phyloP scores from a whole-genome alignment of 2,113 vertebrate genomes.

The Heterotis niloticus region DNA sequence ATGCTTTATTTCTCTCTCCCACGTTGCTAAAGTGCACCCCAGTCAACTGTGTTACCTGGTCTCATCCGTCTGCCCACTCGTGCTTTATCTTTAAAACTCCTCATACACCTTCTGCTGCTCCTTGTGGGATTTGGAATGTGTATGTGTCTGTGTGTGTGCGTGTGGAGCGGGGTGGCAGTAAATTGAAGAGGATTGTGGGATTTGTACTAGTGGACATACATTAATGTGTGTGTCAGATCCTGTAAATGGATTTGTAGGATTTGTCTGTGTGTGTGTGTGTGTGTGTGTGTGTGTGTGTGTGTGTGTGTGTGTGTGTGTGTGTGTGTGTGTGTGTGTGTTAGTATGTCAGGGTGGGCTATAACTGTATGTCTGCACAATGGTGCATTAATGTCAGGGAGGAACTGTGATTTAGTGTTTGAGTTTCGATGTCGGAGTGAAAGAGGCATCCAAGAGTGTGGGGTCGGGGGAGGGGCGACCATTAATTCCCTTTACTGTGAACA shows the following conservation, averaged over 20 bases:
- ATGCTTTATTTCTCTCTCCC: not conserved
- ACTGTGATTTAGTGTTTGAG: not conserved
- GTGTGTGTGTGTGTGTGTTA: constrained; percentile 4
- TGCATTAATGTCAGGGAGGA: too few relatives aligned
- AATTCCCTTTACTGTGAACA: not conserved
- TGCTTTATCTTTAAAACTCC: not conserved
- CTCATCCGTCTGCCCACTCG: not conserved
- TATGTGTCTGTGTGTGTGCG: too few relatives aligned
- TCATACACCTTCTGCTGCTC: not conserved
- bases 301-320: constrained; percentile 4
- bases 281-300: constrained; percentile 13
- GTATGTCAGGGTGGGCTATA: not conserved
- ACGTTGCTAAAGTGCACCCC: not conserved
- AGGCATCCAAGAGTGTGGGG: too few relatives aligned
- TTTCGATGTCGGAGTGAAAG: not conserved
- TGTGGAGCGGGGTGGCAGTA: too few relatives aligned
- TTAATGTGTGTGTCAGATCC: not conserved
- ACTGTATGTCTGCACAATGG: not conserved
- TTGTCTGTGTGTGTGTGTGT: not conserved
- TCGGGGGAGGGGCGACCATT: not conserved
- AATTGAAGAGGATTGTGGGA: too few relatives aligned
- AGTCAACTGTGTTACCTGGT: not conserved
- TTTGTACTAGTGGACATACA: too few relatives aligned
- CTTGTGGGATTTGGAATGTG: too few relatives aligned
- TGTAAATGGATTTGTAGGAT: not conserved